Evolutionary conservation across 2,797 vertebrate genomes (phyloP), one percentile per base, ranked within the genome.

Genomic region (Peromyscus eremicus): DNA sequence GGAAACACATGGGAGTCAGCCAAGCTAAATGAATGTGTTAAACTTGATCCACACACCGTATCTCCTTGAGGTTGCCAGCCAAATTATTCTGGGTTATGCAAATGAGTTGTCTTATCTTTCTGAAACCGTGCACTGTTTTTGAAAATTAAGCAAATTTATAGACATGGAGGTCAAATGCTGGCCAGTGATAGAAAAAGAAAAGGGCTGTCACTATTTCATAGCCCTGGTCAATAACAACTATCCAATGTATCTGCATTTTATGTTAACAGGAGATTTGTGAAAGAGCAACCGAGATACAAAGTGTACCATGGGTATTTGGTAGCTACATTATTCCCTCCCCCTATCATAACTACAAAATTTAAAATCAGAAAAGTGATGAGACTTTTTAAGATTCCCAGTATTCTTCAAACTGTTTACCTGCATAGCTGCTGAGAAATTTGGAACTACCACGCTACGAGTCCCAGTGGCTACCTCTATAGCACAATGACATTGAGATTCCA

Each of bases 31-130:
- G 90, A 89, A 94, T 60, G 96, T 93, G 90, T 94, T 94, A 89
- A 96, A 94, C 92, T 96, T 83, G 70, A 93, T 93, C 94, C 95
- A 89, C 79, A 64, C 0, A 0, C 83, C 46, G 0, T 19, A 52
- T 81, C 91, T 96, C 91, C 95, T 96, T 88, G 94, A 95, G 71
- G 97, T 34, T 94, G 70, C 95, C 88, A 93, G 85, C 89, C 95
- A 96, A 90, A 95, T 96, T 94, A 96, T 88, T 90, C 83, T 23
- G 64, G 80, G 76, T 89, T 97, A 98, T 96, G 92, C 88, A 97
- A 97, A 97, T 89, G 83, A 95, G 89, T 57, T 80, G 76, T 73
- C 81, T 95, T 95, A 95, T 95, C 95, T 94, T 93, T 60, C 49
- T 75, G 91, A 97, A 97, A 82, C 57, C 92, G 94, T 96, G 60